Evolutionary conservation across 2,797 vertebrate species (phyloP).

Genomic region (Spinibarbus caldwelli): DNA sequence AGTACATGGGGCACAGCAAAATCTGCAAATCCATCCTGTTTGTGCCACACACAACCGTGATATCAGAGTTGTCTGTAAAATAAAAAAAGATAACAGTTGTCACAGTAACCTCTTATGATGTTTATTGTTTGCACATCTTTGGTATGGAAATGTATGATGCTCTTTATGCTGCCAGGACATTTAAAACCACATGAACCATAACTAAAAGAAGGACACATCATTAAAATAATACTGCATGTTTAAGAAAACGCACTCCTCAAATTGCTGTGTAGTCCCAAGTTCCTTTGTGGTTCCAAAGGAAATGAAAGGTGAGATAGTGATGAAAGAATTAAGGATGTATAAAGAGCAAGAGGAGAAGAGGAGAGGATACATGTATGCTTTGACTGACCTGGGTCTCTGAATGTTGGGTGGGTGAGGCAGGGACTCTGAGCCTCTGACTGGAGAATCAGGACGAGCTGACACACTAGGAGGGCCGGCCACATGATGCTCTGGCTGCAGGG

Average conservation of each 20-base stretch:
- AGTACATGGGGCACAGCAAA: constrained; percentile 76
- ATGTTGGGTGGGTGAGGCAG: constrained; percentile 66
- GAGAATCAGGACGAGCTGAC: constrained; percentile 64
- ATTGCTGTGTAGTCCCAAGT: constrained; percentile 43
- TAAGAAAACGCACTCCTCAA: constrained; percentile 35
- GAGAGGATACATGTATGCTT: background rate
- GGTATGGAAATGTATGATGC: background rate
- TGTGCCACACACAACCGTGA: constrained; percentile 72
- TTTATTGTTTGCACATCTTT: background rate
- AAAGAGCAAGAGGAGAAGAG: constrained; percentile 17
- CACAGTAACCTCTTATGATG: background rate
- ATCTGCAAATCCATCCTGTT: constrained; percentile 66
- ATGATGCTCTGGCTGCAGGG: constrained; percentile 65
- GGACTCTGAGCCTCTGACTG: constrained; percentile 56
- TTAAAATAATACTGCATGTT: background rate
- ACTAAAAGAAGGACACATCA: constrained; percentile 14
- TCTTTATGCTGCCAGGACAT: background rate
- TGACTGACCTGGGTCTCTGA: constrained; percentile 72
- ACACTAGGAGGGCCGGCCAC: constrained; percentile 66
- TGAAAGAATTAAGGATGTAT: constrained; percentile 8
- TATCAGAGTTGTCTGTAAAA: constrained; percentile 70
- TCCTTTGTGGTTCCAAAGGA: constrained; percentile 28
- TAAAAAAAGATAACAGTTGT: constrained; percentile 13
- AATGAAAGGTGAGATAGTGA: constrained; percentile 50
- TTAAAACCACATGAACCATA: background rate